Base-by-base conservation (phyloP, 1,140 invertebrate genomes). In the Brachionus calyciflorus region DNA sequence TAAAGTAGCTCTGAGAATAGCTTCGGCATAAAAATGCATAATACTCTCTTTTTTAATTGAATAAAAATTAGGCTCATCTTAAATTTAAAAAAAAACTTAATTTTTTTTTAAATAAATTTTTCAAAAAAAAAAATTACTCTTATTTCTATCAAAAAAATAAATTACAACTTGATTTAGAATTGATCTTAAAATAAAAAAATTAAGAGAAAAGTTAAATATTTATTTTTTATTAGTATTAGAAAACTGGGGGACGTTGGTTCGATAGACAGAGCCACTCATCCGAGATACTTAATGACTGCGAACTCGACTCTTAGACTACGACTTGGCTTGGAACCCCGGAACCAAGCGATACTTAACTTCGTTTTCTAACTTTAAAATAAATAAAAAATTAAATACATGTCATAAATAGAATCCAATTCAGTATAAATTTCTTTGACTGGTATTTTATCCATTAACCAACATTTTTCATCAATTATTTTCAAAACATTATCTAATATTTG, bases 381-480 rank as follows among this genome's bases (percentile, higher is more conserved):
- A 7, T 14, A 46, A 9, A 7, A n/a, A 70, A 48, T 17, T 3
- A 5, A 14, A 70, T 73, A 51, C 46, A 55, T 40, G 24, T 49
- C 51, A 41, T 73, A 73, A 19, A 73, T 51, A 12, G 69, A 55
- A 12, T 55, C 51, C 14, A 73, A 33, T 24, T 73, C 69, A 24
- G 33, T 7, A 17, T 51, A 73, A 24, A 73, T 73, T 2, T 73
- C 51, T 40, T 53, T 49, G 7, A 49, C 69, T 3, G 69, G 46
- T 51, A 73, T 73, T 73, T 51, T 17, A 46, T 73, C 51, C 33
- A 55, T 40, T 30, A 55, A 10, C 69, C 69, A 73, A 26, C 46
- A 73, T 9, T 73, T 73, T 55, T 73, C 69, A 7, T 73, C 69
- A 30, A 73, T 73, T 17, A 73, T 21, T 51, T 49, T 40, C 5